These are phyloP conservation scores for Limnephilus auricula DNA, from an alignment of 2,888 invertebrate genomes.

Conservation along the genomic window DNA sequence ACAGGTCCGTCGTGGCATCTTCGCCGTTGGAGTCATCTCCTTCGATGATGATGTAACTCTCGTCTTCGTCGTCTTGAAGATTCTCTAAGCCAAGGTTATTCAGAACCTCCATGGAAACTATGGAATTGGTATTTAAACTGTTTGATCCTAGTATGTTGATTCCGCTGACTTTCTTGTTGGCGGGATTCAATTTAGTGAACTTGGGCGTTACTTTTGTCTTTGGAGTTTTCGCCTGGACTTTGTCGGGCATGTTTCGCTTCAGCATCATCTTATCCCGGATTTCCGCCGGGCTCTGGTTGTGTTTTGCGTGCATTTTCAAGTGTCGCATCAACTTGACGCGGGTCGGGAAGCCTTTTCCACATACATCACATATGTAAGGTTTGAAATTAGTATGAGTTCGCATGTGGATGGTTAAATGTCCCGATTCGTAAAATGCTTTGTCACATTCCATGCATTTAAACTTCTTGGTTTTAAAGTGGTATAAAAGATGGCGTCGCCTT, in stretches of 20 bases:
- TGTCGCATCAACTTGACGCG: conserved; percentile 70
- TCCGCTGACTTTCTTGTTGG: conserved; percentile 24
- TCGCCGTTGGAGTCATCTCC: conserved; percentile 52
- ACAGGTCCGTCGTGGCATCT: conserved; percentile 8
- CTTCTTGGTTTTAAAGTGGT: conserved; percentile 70
- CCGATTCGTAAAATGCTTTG: conserved; percentile 70
- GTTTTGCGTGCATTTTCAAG: conserved; percentile 68
- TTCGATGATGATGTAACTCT: conserved; percentile 62
- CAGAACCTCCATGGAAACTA: conserved; percentile 17
- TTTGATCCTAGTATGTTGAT: conserved; percentile 30
- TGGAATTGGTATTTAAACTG: conserved; percentile 6
- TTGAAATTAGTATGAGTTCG: conserved; percentile 70
- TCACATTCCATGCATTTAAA: conserved; percentile 69
- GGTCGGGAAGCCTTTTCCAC: conserved; percentile 70
- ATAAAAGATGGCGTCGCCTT: conserved; percentile 69
- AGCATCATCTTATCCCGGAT: conserved; percentile 33
- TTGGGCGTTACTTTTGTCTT: conserved; percentile 52
- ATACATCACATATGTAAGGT: conserved; percentile 69
- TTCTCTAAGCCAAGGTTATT: conserved; percentile 47
- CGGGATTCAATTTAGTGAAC: conserved; percentile 44
- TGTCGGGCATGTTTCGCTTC: conserved; percentile 25
- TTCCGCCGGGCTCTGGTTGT: conserved; percentile 21
- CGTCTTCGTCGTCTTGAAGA: conserved; percentile 56
- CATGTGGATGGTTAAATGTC: conserved; percentile 70
- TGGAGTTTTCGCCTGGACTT: background rate